Conservation (phyloP, 2,113 vertebrate species). For the Orthonyx spaldingii region DNA sequence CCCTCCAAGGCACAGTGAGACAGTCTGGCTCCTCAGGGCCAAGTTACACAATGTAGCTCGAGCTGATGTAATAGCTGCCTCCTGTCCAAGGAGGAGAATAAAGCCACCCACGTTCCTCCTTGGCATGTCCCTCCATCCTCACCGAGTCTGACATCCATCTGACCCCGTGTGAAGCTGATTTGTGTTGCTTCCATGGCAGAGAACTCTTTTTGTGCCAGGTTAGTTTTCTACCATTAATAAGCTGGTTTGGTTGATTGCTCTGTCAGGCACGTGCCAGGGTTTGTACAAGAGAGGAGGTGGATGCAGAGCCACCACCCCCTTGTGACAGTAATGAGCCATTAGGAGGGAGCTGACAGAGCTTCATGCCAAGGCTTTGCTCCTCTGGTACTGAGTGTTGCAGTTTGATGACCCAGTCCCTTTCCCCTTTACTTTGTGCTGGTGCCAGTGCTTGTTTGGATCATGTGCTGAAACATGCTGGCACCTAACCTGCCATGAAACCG, state of each 20-base stretch:
- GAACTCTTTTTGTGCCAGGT: not conserved
- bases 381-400: not conserved
- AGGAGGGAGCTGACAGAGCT: not conserved
- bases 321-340: not conserved
- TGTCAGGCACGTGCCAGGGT: not conserved
- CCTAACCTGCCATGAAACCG: not conserved
- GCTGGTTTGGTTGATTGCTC: not conserved
- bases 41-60: not conserved
- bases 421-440: not conserved
- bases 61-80: not conserved
- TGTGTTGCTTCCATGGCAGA: not conserved
- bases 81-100: not conserved
- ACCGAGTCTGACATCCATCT: not conserved
- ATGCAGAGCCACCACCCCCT: not conserved
- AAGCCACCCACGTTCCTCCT: not conserved
- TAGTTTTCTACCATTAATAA: not conserved
- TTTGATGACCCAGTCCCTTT: not conserved
- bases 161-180: not conserved
- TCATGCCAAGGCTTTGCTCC: not conserved
- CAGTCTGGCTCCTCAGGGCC: not conserved
- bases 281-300: not conserved
- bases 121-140: not conserved
- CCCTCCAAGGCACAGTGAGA: not conserved
- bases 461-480: accelerated
- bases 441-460: not conserved